Evolutionary conservation across 2,797 vertebrate species (phyloP), one percentile per base, ranked within the genome.

Genomic region (Philypnodon macrostomus): DNA sequence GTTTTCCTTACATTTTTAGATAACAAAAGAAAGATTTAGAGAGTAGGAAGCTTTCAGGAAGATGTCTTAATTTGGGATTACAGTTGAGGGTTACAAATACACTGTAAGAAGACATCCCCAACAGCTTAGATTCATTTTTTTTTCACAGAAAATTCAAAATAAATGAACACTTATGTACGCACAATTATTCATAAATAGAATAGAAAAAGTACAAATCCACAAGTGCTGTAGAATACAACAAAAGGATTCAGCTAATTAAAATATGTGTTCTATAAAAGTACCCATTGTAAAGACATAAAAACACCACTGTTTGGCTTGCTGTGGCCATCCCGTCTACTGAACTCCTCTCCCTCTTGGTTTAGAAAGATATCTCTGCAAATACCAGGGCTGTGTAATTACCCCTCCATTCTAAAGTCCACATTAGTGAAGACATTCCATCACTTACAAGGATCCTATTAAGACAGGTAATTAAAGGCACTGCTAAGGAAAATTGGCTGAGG

Each of bases 381-480:
- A 73, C 66, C 58, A 67, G 32, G 24, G 52, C 62, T 59, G 51
- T 60, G 68, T 80, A 82, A 84, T 80, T 82, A 86, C 80, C 54
- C 61, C 37, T 32, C 42, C 16, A 17, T 61, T 79, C 76, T 51
- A 68, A 69, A 70, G 75, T 62, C 75, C 75, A 79, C 77, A 81
- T 79, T 81, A 79, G 79, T 70, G 61, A 81, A 80, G 79, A 77
- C 76, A 58, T 77, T 58, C 78, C 8, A 54, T 69, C 67, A 75
- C 71, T 80, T 67, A 44, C 59, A 56, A 47, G 48, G 70, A 80
- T 81, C 73, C 75, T 63, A 86, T 86, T 84, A 84, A 68, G 76
- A 80, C 84, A 81, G 78, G 80, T 86, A 81, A 85, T 85, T 85
- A 88, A 83, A 81, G 59, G 71, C 52, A 18, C 55, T 1, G 51